Percentiles rank a stretch among this genome's conserved stretches.
Conservation (phyloP, 2,113 vertebrate species). For the Irena cyanogastra region DNA sequence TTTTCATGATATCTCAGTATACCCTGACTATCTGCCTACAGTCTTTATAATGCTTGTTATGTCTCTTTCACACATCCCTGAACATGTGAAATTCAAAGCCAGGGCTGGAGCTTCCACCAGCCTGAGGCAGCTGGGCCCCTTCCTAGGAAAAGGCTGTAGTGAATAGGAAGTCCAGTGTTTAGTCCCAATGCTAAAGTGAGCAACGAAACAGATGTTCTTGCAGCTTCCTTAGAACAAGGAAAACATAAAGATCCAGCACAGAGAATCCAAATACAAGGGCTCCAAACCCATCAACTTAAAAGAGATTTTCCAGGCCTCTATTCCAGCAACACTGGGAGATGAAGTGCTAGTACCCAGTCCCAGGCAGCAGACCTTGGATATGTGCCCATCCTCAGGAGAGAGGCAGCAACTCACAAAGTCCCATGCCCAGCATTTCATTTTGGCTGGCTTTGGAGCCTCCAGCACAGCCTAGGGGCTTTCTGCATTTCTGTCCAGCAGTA, state of each 20-base stretch:
- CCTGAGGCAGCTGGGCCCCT: not conserved
- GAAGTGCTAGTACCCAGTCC: not conserved
- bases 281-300: not conserved
- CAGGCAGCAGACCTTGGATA: not conserved
- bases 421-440: not conserved
- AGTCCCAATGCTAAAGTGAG: not conserved
- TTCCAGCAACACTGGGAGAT: not conserved
- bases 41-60: not conserved
- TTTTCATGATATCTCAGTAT: not conserved
- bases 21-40: not conserved
- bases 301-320: not conserved
- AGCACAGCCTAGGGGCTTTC: not conserved
- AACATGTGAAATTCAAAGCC: not conserved
- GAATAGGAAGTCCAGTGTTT: not conserved
- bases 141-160: not conserved
- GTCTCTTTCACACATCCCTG: not conserved
- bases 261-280: not conserved
- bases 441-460: not conserved
- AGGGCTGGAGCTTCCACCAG: not conserved
- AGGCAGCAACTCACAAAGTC: not conserved
- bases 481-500: not conserved
- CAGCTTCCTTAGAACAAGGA: not conserved
- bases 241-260: not conserved
- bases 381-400: not conserved
- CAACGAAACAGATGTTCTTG: not conserved